phyloP scores from a whole-genome alignment of 2,113 vertebrate genomes.

The Elephas maximus region DNA sequence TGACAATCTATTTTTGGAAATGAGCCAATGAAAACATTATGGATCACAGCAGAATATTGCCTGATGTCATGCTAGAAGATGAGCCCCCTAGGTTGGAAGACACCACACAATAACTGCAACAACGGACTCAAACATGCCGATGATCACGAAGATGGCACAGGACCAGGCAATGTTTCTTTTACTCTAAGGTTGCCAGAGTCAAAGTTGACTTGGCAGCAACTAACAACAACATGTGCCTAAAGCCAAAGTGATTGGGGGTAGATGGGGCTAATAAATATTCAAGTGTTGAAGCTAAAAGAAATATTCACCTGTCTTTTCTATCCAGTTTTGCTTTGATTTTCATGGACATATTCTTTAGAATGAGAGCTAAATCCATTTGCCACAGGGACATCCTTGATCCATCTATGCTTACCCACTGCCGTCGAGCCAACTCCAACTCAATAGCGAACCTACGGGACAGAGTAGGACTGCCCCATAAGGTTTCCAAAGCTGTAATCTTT shows the following conservation, averaged over 20 bases:
- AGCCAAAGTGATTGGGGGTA: background rate
- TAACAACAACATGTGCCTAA: background rate
- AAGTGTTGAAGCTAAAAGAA: background rate
- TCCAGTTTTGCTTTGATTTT: constrained; percentile 15
- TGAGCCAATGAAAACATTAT: background rate
- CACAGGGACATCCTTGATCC: background rate
- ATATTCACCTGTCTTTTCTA: background rate
- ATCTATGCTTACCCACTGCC: background rate
- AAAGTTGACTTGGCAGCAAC: background rate
- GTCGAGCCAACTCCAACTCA: no score
- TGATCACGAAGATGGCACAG: background rate
- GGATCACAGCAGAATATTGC: background rate
- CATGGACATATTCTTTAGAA: background rate
- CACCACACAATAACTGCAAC: background rate
- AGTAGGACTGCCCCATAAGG: no score
- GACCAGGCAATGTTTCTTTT: background rate
- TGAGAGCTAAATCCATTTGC: background rate
- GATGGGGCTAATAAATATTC: background rate
- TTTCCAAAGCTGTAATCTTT: no score
- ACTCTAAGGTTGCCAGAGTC: background rate
- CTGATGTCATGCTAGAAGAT: background rate
- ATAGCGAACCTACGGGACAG: no score
- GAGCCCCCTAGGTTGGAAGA: background rate
- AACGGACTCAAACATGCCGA: background rate
- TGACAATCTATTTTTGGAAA: background rate